These are phyloP conservation scores for Zhengitettix transpicula DNA, from an alignment of 2,888 invertebrate genomes.

Conservation along the genomic window DNA sequence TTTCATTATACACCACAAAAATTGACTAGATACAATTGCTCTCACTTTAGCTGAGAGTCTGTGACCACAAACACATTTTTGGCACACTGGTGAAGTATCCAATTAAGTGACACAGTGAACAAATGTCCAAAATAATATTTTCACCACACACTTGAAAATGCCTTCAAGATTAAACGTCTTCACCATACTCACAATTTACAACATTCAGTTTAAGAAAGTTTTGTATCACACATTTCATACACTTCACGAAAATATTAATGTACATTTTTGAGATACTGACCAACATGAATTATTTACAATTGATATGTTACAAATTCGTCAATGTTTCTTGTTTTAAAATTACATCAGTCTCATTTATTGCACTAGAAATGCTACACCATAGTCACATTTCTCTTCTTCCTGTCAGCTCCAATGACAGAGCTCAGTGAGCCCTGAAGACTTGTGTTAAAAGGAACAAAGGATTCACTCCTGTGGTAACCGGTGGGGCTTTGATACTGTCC, in stretches of 20 bases:
- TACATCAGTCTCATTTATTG: background rate
- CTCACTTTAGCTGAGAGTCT: no score
- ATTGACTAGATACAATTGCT: no score
- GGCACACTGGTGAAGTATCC: no score
- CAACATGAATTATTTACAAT: background rate
- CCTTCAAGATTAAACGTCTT: no score
- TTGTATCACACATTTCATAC: background rate
- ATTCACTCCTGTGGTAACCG: conserved; percentile 22
- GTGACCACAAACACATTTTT: no score
- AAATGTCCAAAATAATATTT: no score
- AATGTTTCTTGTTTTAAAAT: background rate
- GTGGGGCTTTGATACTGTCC: conserved; percentile 11
- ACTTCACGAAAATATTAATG: background rate
- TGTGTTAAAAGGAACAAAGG: conserved; percentile 26
- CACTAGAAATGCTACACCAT: conserved; percentile 29
- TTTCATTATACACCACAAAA: no score
- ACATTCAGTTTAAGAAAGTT: no score
- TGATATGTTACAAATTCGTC: background rate
- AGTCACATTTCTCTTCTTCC: conserved; percentile 39
- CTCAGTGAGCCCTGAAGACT: conserved; percentile 37
- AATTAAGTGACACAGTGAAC: no score
- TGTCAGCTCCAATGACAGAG: conserved; percentile 34
- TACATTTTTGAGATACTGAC: background rate
- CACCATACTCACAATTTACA: no score
- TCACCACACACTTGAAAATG: no score